Conservation (phyloP, 1,140 invertebrate genomes). For the Ceratosolen solmsi region DNA sequence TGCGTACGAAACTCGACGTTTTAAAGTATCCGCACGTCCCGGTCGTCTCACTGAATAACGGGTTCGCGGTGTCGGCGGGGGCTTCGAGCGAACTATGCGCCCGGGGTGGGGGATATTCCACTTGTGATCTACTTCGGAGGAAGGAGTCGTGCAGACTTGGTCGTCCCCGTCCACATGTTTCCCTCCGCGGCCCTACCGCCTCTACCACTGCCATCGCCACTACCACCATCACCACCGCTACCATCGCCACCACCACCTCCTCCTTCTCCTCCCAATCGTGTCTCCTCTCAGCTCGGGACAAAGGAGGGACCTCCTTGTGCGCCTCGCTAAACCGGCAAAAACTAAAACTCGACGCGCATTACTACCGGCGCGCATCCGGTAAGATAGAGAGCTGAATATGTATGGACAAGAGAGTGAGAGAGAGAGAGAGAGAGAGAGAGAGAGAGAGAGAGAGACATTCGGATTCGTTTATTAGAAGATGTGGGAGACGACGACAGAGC, state of each 20-base stretch:
- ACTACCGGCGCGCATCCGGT: conserved; percentile 14
- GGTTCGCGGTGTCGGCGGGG: neutral
- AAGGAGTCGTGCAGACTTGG: conserved; percentile 16
- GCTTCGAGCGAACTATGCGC: neutral
- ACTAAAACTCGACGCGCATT: neutral
- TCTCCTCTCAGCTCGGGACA: conserved; percentile 1
- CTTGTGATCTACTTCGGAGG: conserved; percentile 23
- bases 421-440: conserved; percentile 20
- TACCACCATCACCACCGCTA: too few relatives aligned
- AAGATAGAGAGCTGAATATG: neutral
- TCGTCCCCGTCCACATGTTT: neutral
- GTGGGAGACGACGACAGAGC: neutral
- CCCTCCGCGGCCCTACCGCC: neutral
- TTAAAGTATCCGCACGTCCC: conserved; percentile 12
- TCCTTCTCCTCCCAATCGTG: neutral
- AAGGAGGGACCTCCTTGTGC: conserved; percentile 5
- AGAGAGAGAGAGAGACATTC: neutral
- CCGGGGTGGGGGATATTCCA: neutral
- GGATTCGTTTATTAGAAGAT: conserved; percentile 15
- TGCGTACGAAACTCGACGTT: conserved; percentile 7
- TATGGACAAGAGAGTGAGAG: neutral
- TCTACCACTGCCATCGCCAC: too few relatives aligned
- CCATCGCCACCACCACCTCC: too few relatives aligned
- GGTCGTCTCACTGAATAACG: neutral
- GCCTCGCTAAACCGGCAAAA: neutral